phyloP scores from a whole-genome alignment of 2,888 invertebrate species.

The Gastrophysa polygoni region DNA sequence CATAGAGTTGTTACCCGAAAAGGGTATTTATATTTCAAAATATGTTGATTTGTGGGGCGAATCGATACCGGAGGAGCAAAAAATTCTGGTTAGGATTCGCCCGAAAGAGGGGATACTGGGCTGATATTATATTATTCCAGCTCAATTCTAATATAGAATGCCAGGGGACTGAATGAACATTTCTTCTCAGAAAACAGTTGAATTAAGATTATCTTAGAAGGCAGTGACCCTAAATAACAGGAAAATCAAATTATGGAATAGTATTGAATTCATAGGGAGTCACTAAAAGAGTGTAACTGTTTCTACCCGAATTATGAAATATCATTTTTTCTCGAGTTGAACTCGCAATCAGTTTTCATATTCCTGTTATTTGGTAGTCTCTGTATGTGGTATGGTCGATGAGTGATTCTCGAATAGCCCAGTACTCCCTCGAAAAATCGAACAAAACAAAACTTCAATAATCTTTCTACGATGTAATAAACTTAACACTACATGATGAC shows the following conservation, averaged over 20 bases:
- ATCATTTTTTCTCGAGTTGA: not conserved
- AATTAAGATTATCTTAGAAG: not conserved
- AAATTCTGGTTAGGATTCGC: slow-evolving; percentile 9
- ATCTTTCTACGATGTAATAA: slow-evolving; percentile 47
- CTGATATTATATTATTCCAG: slow-evolving; percentile 21
- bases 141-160: slow-evolving; percentile 51
- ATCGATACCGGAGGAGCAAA: not conserved
- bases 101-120: slow-evolving; percentile 23
- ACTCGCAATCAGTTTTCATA: no score
- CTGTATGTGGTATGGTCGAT: not conserved
- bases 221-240: not conserved
- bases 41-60: not conserved
- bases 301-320: no score
- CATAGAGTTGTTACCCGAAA: slow-evolving; percentile 41
- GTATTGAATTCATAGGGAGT: no score
- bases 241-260: not conserved
- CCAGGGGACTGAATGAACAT: slow-evolving; percentile 32
- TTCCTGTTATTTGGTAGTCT: no score
- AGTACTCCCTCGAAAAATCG: slow-evolving; percentile 11
- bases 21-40: slow-evolving; percentile 28
- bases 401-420: not conserved
- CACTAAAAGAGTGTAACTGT: no score
- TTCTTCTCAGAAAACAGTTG: not conserved
- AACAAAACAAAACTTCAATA: slow-evolving; percentile 18
- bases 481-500: slow-evolving; percentile 59